These are phyloP conservation scores for Halichoeres trimaculatus DNA, from an alignment of 2,113 vertebrate species.

Conservation along the genomic window DNA sequence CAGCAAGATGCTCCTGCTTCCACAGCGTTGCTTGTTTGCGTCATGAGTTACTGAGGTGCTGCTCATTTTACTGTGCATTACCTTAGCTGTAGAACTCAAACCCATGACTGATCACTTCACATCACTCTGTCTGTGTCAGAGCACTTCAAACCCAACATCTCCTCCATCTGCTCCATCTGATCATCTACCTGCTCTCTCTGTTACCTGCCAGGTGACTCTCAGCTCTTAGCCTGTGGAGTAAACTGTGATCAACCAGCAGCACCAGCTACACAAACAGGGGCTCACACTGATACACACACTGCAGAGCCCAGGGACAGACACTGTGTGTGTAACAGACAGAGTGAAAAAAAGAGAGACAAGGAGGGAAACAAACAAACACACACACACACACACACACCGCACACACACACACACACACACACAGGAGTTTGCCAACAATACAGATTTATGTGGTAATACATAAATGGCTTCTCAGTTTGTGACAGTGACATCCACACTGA, in stretches of 20 bases:
- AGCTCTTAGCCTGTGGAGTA: neutral
- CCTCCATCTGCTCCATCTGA: neutral
- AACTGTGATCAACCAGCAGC: neutral
- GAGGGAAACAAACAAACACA: neutral
- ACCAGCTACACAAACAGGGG: neutral
- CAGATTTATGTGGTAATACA: constrained; percentile 63
- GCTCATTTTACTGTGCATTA: too few species aligned
- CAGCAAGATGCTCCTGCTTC: too few species aligned
- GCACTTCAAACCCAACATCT: too few species aligned
- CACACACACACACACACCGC: neutral
- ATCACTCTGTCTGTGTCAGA: too few species aligned
- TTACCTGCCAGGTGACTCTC: neutral
- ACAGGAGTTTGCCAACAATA: constrained; percentile 31
- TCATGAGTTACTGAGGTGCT: too few species aligned
- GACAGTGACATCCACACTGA: constrained; percentile 72
- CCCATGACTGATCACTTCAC: too few species aligned
- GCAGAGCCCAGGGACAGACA: neutral
- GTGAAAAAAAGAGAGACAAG: constrained; percentile 20
- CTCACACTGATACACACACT: constrained; percentile 12
- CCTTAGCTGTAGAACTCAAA: too few species aligned
- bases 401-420: constrained; percentile 2
- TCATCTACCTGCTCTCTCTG: neutral
- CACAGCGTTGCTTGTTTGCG: too few species aligned
- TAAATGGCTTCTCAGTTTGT: constrained; percentile 58
- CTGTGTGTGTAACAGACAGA: constrained; percentile 6